Percentiles rank a stretch among this genome's conserved stretches.
These are phyloP conservation scores for Microchirus variegatus DNA, from an alignment of 2,797 vertebrate genomes.

Conservation along the genomic window DNA sequence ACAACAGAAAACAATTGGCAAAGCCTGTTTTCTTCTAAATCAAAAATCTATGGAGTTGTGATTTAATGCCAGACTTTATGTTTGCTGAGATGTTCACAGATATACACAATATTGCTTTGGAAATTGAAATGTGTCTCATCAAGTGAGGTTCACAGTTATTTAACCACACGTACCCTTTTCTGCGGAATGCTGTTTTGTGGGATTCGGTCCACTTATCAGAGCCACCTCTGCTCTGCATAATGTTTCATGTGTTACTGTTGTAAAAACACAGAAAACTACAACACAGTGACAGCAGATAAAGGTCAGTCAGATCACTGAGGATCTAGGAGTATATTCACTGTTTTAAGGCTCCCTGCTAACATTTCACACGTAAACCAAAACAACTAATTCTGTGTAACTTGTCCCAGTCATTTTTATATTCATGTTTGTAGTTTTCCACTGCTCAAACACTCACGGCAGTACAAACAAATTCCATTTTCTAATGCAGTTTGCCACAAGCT, in stretches of 20 bases:
- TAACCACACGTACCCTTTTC: too few species aligned
- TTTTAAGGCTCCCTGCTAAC: not conserved
- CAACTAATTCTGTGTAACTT: not conserved
- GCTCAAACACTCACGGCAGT: too few species aligned
- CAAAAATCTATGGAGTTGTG: not conserved
- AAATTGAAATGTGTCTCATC: not conserved
- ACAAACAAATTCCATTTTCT: not conserved
- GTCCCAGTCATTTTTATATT: not conserved
- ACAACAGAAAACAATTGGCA: constrained; percentile 3
- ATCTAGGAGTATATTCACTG: not conserved
- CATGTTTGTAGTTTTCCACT: too few species aligned
- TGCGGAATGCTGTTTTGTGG: too few species aligned
- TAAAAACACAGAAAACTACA: not conserved
- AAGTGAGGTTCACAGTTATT: too few species aligned
- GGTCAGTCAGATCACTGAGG: not conserved
- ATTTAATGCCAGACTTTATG: not conserved
- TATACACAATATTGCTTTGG: not conserved
- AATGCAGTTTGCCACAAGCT: not conserved
- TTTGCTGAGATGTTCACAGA: not conserved
- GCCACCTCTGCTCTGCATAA: too few species aligned
- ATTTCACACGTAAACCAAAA: not conserved
- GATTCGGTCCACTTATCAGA: too few species aligned
- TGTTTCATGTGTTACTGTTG: too few species aligned
- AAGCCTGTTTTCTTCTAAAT: not conserved
- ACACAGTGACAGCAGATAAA: not conserved